Conservation (phyloP, 2,113 vertebrate species). For the Passer domesticus region DNA sequence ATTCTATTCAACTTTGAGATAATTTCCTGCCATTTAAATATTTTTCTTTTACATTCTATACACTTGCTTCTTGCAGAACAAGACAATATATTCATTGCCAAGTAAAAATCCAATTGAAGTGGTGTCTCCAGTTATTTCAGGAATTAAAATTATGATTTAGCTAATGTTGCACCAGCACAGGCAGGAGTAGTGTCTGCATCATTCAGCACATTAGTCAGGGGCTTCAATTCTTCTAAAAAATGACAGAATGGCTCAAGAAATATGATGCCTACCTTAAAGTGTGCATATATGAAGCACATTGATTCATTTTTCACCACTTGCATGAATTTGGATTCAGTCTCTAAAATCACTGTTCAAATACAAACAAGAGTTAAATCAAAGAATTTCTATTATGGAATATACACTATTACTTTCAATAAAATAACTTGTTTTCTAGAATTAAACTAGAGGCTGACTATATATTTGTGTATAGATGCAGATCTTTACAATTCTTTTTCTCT, state of each 20-base stretch:
- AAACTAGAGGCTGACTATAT: not conserved
- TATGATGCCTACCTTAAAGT: not conserved
- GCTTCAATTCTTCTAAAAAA: not conserved
- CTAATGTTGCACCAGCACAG: not conserved
- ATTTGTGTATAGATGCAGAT: not conserved
- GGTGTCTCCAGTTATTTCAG: not conserved
- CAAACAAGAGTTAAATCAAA: not conserved
- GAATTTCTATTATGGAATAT: not conserved
- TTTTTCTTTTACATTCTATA: not conserved
- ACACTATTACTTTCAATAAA: not conserved
- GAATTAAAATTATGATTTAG: not conserved
- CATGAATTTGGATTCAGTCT: not conserved
- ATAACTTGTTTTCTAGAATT: not conserved
- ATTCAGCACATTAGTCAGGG: not conserved
- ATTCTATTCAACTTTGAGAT: not conserved
- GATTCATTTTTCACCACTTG: not conserved
- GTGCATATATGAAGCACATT: not conserved
- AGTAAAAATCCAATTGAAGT: not conserved
- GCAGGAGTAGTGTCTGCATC: not conserved
- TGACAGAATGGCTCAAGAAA: not conserved
- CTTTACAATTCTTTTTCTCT: not conserved
- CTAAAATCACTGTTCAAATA: not conserved
- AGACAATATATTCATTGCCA: not conserved
- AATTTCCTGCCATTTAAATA: conserved; percentile 33
- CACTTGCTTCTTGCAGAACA: not conserved